A percentile compares a stretch with the other conserved stretches of the same genome.
Conservation (phyloP, 2,888 invertebrate genomes). For the Megaustenia siamemsis region DNA sequence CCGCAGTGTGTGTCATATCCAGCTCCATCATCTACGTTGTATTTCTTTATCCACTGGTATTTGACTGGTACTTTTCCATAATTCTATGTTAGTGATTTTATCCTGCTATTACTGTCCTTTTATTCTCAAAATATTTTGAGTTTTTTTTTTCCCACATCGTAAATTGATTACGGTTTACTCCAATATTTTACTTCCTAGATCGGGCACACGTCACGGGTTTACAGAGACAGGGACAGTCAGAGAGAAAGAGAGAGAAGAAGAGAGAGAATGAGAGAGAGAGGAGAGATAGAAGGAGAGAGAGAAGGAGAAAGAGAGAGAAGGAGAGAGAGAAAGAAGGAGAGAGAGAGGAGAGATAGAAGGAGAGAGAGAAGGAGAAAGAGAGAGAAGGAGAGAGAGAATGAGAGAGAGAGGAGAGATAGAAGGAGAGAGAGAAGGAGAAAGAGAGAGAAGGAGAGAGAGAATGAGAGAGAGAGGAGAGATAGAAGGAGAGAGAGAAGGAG, state of each 20-base stretch:
- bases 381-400: constrained; percentile 17
- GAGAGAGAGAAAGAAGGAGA: background rate
- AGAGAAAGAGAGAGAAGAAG: background rate
- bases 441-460: background rate
- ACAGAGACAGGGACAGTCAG: too few species aligned
- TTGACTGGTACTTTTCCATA: too few species aligned
- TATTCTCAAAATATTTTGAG: too few species aligned
- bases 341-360: background rate
- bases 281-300: constrained; percentile 4
- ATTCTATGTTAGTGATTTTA: too few species aligned
- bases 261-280: background rate
- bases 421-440: background rate
- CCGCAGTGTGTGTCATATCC: too few species aligned
- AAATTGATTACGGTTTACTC: too few species aligned
- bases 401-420: constrained; percentile 9
- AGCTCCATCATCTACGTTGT: too few species aligned
- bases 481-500: background rate
- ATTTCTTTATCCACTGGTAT: too few species aligned
- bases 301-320: constrained; percentile 11
- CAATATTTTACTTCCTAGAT: too few species aligned
- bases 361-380: background rate
- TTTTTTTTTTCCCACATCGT: too few species aligned
- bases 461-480: background rate
- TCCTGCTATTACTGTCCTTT: too few species aligned
- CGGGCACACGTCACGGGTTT: too few species aligned